A percentile compares a stretch with the other conserved stretches of the same genome.
Evolutionary conservation across 2,113 vertebrate genomes (phyloP).

Genomic region (Xyrauchen texanus): DNA sequence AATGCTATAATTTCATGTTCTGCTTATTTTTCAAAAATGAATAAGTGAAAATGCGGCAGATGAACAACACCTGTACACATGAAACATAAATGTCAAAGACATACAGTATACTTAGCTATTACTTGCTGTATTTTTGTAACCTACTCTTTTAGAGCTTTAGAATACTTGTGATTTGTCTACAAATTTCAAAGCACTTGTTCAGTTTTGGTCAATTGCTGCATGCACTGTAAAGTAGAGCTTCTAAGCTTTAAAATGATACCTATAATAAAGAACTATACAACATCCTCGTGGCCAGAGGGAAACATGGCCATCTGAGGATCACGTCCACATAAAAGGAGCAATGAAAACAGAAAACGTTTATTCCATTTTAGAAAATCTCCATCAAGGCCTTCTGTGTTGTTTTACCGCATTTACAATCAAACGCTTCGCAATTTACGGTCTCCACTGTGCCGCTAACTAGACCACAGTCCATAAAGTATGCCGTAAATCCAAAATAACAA

Average conservation of each 20-base stretch:
- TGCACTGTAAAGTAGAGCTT: not conserved
- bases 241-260: not conserved
- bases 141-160: too few species aligned
- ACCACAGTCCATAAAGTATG: conserved; percentile 54
- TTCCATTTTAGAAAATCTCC: conserved; percentile 29
- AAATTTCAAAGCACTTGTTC: too few species aligned
- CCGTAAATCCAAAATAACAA: conserved; percentile 63
- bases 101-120: too few species aligned
- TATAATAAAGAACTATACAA: conserved; percentile 28
- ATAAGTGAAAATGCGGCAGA: too few species aligned
- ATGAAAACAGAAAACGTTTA: conserved; percentile 32
- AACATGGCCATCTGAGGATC: conserved; percentile 14
- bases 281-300: conserved; percentile 15
- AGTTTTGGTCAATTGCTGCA: not conserved
- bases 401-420: conserved; percentile 45
- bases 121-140: too few species aligned
- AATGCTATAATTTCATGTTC: too few species aligned
- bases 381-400: conserved; percentile 35
- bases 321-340: conserved; percentile 34
- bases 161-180: too few species aligned
- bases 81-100: too few species aligned
- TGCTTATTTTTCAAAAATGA: too few species aligned
- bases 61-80: too few species aligned
- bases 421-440: conserved; percentile 48
- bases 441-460: conserved; percentile 49